Conservation (phyloP, 2,888 invertebrate genomes). For the Polydrusus cervinus region DNA sequence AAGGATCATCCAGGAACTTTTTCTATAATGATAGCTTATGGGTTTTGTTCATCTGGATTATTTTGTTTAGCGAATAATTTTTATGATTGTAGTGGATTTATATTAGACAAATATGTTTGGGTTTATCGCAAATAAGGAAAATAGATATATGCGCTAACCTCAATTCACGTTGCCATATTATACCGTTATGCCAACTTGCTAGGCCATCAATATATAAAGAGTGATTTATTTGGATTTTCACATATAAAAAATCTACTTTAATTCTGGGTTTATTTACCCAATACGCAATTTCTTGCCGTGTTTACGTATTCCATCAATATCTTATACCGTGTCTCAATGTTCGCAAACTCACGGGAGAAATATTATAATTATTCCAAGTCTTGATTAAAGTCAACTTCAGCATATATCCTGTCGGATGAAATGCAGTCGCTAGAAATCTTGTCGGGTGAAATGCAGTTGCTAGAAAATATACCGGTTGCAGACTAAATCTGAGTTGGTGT, state of each 20-base stretch:
- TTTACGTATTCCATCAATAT: constrained; percentile 4
- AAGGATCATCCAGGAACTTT: too few relatives aligned
- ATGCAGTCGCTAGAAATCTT: neutral
- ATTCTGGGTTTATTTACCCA: neutral
- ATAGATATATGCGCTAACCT: too few relatives aligned
- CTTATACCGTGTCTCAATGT: neutral
- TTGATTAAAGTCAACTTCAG: constrained; percentile 11
- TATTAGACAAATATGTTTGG: too few relatives aligned
- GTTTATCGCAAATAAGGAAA: too few relatives aligned
- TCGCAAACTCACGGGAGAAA: neutral
- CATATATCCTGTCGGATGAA: neutral
- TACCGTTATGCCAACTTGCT: too few relatives aligned
- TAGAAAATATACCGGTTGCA: neutral
- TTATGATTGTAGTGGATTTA: too few relatives aligned
- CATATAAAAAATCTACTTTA: neutral
- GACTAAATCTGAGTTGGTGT: neutral
- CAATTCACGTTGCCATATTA: too few relatives aligned
- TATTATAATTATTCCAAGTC: constrained; percentile 6
- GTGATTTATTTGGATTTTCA: neutral
- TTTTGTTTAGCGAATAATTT: too few relatives aligned
- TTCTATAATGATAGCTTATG: too few relatives aligned
- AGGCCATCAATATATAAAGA: too few relatives aligned
- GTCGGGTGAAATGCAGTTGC: neutral
- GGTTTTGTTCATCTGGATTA: too few relatives aligned
- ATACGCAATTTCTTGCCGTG: neutral